These are phyloP conservation scores for Penaeus monodon DNA, from an alignment of 2,888 invertebrate genomes.

Conservation along the genomic window DNA sequence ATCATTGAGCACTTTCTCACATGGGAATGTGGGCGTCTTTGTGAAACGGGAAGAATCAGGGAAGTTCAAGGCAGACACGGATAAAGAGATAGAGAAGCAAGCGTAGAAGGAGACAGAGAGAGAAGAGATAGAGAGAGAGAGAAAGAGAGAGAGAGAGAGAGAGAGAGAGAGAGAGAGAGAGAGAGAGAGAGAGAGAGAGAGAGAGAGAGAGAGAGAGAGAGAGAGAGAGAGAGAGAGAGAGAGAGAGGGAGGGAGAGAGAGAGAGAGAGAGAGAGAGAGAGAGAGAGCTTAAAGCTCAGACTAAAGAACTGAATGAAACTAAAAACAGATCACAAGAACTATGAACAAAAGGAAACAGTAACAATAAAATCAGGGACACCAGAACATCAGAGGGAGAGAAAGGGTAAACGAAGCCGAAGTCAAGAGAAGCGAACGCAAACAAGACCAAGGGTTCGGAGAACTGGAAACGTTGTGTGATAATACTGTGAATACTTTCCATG, in stretches of 20 bases:
- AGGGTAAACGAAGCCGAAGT: neutral
- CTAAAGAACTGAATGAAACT: neutral
- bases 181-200: neutral
- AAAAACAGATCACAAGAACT: neutral
- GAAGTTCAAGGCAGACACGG: neutral
- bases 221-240: too few relatives aligned
- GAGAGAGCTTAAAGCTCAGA: neutral
- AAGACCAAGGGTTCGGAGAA: neutral
- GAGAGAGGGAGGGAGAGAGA: neutral
- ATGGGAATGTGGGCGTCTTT: constrained; percentile 10
- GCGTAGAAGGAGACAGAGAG: neutral
- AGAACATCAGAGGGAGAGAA: neutral
- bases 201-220: neutral
- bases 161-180: neutral
- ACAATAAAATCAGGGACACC: neutral
- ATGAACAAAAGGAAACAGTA: neutral
- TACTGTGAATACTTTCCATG: constrained; percentile 25
- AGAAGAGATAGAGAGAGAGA: neutral
- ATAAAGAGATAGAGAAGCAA: neutral
- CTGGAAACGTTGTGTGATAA: neutral
- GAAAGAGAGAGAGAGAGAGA: constrained; percentile 5
- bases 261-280: neutral
- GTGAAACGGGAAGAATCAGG: constrained; percentile 9
- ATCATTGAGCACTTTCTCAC: constrained; percentile 56
- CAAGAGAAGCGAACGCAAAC: neutral